phyloP scores from a whole-genome alignment of 2,888 invertebrate genomes.

The Xestia sexstrigata region DNA sequence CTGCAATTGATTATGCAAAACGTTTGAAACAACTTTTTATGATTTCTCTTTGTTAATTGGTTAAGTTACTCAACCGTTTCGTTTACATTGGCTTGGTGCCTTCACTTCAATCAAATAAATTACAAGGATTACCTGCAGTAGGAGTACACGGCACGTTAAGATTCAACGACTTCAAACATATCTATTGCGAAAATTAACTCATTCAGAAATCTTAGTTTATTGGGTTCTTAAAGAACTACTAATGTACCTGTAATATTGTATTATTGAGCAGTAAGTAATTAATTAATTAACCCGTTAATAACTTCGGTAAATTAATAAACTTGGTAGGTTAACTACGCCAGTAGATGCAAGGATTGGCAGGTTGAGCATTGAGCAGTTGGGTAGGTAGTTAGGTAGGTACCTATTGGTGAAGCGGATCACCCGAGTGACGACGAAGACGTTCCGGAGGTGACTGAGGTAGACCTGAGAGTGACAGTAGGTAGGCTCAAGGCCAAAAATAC shows the following conservation, averaged over 20 bases:
- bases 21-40: constrained; percentile 29
- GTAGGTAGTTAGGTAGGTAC: background rate
- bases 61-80: constrained; percentile 44
- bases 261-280: background rate
- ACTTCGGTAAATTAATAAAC: constrained; percentile 1
- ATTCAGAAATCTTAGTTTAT: constrained; percentile 7
- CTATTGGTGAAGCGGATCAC: no score
- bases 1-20: constrained; percentile 29
- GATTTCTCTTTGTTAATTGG: constrained; percentile 43
- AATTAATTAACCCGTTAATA: background rate
- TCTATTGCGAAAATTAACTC: background rate
- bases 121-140: constrained; percentile 20
- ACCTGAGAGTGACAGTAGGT: no score
- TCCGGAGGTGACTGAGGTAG: no score
- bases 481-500: no score
- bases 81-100: constrained; percentile 27
- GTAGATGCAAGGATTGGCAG: background rate
- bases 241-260: background rate
- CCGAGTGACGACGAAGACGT: no score
- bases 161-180: constrained; percentile 12
- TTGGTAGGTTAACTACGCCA: background rate
- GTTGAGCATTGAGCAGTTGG: background rate
- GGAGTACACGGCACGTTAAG: background rate
- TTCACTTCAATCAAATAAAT: constrained; percentile 24
- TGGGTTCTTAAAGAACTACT: background rate